Evolutionary conservation across 2,888 invertebrate species (phyloP), one percentile per base, ranked within the genome.

Genomic region (Prosopocoilus inquinatus): DNA sequence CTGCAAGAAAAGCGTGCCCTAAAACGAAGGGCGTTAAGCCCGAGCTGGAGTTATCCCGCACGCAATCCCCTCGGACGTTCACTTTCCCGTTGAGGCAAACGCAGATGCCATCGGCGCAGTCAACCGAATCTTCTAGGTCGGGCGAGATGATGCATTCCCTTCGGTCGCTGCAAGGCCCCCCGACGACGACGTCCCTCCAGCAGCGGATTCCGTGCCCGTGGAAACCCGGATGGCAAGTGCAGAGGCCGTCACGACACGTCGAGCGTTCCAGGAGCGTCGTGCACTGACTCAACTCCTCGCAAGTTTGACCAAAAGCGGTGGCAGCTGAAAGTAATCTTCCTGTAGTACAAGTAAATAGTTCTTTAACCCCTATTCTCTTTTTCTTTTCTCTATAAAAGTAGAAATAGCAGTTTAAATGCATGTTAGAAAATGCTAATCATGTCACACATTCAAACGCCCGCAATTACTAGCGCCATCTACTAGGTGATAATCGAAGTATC

Each of bases 281-380:
- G 53, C 77, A 77, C 57, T 77, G 76, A 7, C 61, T 64, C 45
- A 70, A 62, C 60, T 75, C 74, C 5, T 62, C 64, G 50, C 77
- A 77, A 8, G 59, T 45, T 9, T 74, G 73, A 3, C 63, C 68
- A 51, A 75, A 70, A 16, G 62, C 54, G 32, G 67, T 69, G 1
- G 74, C 75, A 46, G 70, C 76, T 76, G 58, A 41, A 47, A 47
- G 41, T 33, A 5, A 49, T 8, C 3, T 20, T 15, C 28, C 46
- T 45, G 46, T 11, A 20, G 33, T 9, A 36, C 12, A 53, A 48
- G 11, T n/a, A n/a, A n/a, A n/a, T n/a, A n/a, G n/a, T n/a, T n/a
- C n/a, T n/a, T n/a, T n/a, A n/a, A n/a, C n/a, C n/a, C n/a, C n/a
- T n/a, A n/a, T n/a, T n/a, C n/a, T n/a, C n/a, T n/a, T n/a, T n/a